phyloP scores from a whole-genome alignment of 37 sponge, comb jelly and placozoan genomes.

The Bolinopsis microptera region DNA sequence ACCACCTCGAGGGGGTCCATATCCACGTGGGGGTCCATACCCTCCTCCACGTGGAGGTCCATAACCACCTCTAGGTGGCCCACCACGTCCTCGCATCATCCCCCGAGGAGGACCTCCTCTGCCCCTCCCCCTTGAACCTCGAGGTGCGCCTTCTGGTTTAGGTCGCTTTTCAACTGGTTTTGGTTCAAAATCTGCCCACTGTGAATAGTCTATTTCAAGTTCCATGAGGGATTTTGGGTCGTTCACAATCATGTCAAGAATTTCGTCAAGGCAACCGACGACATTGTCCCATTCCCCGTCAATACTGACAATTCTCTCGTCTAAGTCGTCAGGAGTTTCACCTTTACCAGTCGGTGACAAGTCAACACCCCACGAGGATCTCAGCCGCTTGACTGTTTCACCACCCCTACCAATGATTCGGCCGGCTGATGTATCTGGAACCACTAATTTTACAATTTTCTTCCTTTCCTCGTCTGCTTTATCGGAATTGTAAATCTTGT shows the following conservation, averaged over 20 bases:
- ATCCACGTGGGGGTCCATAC: neutral
- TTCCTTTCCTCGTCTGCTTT: neutral
- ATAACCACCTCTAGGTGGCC: neutral
- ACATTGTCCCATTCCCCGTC: slow-evolving; percentile 44
- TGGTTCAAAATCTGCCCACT: slow-evolving; percentile 8
- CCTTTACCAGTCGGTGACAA: neutral
- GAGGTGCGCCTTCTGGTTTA: neutral
- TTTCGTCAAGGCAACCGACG: slow-evolving; percentile 4
- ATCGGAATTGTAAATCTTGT: neutral
- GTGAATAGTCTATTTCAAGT: slow-evolving; percentile 12
- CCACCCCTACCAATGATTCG: slow-evolving; percentile 53
- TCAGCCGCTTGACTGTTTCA: slow-evolving; percentile 8
- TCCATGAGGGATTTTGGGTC: slow-evolving; percentile 20
- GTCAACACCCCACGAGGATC: neutral
- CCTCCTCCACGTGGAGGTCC: neutral
- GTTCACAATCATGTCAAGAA: neutral
- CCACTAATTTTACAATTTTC: neutral
- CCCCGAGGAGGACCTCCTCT: neutral
- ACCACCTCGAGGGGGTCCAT: neutral
- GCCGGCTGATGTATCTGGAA: slow-evolving; percentile 6
- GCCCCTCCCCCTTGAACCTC: neutral
- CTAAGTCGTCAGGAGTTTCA: slow-evolving; percentile 6
- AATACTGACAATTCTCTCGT: slow-evolving; percentile 38
- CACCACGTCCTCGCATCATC: neutral
- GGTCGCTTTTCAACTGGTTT: neutral